Conservation (phyloP, 1,140 invertebrate species). For the Melanaphis sacchari region DNA sequence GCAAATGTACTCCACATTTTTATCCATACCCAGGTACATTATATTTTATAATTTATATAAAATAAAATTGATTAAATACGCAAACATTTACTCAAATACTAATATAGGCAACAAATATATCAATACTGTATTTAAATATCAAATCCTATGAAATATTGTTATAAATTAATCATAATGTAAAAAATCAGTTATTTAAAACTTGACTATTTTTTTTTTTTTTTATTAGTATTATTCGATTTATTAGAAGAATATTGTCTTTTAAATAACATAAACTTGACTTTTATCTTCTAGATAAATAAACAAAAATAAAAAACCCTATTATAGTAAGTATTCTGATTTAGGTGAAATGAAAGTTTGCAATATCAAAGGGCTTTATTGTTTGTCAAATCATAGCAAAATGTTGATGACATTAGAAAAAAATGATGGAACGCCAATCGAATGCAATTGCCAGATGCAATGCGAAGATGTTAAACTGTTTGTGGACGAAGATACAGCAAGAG, state of each 20-base stretch:
- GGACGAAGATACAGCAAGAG: constrained; percentile 19
- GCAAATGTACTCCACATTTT: constrained; percentile 73
- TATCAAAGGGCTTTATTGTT: constrained; percentile 64
- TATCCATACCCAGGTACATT: constrained; percentile 63
- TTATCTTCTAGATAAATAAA: neutral
- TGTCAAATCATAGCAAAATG: constrained; percentile 60
- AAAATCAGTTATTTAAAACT: no score
- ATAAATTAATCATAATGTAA: no score
- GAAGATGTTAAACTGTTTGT: constrained; percentile 62
- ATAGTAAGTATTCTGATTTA: neutral
- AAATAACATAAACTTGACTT: neutral
- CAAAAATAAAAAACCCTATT: neutral
- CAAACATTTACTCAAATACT: neutral
- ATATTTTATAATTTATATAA: neutral
- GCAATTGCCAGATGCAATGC: constrained; percentile 64
- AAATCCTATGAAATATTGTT: no score
- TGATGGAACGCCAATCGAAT: constrained; percentile 58
- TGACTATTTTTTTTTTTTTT: neutral
- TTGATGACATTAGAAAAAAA: constrained; percentile 59
- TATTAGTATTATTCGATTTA: neutral
- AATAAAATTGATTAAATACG: neutral
- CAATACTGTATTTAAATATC: no score
- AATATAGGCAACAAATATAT: neutral
- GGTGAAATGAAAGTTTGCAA: constrained; percentile 62
- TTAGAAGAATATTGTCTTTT: neutral